Evolutionary conservation across 1,140 invertebrate species (phyloP).

Genomic region (Ectropis grisescens): DNA sequence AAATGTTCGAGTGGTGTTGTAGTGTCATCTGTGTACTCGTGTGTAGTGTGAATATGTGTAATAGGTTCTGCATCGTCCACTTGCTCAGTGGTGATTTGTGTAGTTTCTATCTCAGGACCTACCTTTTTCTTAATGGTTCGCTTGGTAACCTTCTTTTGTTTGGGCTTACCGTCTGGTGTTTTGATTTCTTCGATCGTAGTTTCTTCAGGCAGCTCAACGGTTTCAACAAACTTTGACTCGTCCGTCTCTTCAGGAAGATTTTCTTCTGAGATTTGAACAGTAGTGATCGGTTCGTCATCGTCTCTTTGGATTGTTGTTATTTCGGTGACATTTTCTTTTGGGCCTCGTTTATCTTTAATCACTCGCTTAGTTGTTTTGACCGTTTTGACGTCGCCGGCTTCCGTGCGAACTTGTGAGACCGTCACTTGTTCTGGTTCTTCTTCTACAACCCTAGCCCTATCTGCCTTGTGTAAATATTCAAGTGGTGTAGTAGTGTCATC

Average conservation of each 20-base stretch:
- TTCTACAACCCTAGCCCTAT: too few relatives aligned
- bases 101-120: slow-evolving; percentile 4
- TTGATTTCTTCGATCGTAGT: slow-evolving; percentile 11
- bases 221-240: slow-evolving; percentile 12
- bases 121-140: slow-evolving; percentile 31
- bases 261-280: slow-evolving; percentile 35
- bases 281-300: slow-evolving; percentile 33
- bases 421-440: too few relatives aligned
- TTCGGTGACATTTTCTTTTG: slow-evolving; percentile 5
- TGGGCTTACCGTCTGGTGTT: slow-evolving; percentile 12
- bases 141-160: slow-evolving; percentile 21
- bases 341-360: slow-evolving; percentile 2
- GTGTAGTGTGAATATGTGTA: slow-evolving; percentile 12
- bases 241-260: slow-evolving; percentile 14
- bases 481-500: too few relatives aligned
- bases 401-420: slow-evolving; percentile 5
- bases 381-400: slow-evolving; percentile 1
- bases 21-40: too few relatives aligned
- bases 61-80: slow-evolving; percentile 1
- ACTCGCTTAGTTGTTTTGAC: slow-evolving; percentile 6
- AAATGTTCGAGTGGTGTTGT: too few relatives aligned
- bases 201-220: slow-evolving; percentile 18
- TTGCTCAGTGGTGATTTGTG: slow-evolving; percentile 3
- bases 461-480: too few relatives aligned
- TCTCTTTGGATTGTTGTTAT: slow-evolving; percentile 9